A percentile compares a stretch with the other conserved stretches of the same genome.
phyloP scores from a whole-genome alignment of 2,888 invertebrate species.

The Hydrotaea diabolus region DNA sequence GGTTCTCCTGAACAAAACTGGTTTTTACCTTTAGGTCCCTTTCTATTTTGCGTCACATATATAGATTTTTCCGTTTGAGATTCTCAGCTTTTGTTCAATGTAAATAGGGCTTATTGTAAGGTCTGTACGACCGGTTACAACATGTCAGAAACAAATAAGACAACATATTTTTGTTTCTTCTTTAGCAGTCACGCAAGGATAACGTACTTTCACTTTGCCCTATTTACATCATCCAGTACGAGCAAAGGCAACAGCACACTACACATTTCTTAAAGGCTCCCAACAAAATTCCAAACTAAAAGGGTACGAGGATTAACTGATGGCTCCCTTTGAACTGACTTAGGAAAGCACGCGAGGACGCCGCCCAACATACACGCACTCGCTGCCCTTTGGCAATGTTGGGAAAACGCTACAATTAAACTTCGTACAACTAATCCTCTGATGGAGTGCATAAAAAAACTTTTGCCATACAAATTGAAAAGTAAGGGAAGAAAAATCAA shows the following conservation, averaged over 20 bases:
- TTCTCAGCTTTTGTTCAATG: no score
- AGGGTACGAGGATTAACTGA: neutral
- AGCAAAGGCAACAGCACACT: neutral
- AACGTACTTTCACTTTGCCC: neutral
- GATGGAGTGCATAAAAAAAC: neutral
- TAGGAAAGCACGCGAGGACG: neutral
- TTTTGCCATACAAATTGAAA: constrained; percentile 12
- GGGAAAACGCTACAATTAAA: neutral
- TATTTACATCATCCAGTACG: neutral
- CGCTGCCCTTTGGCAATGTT: neutral
- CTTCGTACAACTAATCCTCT: neutral
- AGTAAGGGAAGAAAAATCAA: constrained; percentile 51
- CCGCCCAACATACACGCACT: neutral
- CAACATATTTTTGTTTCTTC: no score
- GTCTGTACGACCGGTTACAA: no score
- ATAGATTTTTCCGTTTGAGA: no score
- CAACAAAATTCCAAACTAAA: no score
- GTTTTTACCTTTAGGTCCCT: no score
- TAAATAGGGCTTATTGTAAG: no score
- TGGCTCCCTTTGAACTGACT: no score
- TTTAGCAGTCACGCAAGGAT: no score
- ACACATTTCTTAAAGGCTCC: neutral
- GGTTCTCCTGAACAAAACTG: no score
- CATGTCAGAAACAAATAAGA: no score
- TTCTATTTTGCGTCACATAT: no score